These are phyloP conservation scores for Leuciscus waleckii DNA, from an alignment of 2,797 vertebrate species.

Conservation along the genomic window DNA sequence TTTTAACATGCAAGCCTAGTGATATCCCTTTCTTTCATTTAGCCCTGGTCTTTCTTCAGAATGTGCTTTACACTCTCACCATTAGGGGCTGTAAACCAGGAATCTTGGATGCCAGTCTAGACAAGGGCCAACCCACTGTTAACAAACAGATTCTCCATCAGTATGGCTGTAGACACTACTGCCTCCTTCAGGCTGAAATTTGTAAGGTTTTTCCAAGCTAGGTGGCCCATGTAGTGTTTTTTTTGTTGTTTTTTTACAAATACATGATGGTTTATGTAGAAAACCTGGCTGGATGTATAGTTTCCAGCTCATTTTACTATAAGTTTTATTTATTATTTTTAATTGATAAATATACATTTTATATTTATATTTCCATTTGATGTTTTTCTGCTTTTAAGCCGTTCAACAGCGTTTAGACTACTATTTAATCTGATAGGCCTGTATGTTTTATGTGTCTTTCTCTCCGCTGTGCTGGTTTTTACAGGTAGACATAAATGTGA, in stretches of 20 bases:
- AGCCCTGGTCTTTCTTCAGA: constrained; percentile 10
- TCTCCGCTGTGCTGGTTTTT: constrained; percentile 6
- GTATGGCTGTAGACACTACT: constrained; percentile 76
- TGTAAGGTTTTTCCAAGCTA: constrained; percentile 1
- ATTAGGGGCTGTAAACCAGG: constrained; percentile 46
- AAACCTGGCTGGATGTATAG: neutral
- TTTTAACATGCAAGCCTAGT: constrained; percentile 75
- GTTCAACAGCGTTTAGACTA: neutral
- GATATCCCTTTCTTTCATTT: constrained; percentile 64
- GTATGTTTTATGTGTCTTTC: neutral
- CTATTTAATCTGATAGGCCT: neutral
- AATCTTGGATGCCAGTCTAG: constrained; percentile 46
- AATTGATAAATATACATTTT: neutral
- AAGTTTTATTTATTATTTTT: constrained; percentile 5
- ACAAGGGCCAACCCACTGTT: constrained; percentile 41
- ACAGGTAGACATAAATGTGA: constrained; percentile 25
- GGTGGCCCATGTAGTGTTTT: neutral
- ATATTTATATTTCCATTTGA: neutral
- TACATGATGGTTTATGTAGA: neutral
- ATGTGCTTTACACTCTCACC: constrained; percentile 46
- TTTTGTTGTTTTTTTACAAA: neutral
- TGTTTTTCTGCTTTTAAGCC: constrained; percentile 7
- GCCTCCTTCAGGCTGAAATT: constrained; percentile 77
- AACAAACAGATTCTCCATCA: constrained; percentile 35
- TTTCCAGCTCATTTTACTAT: neutral